A percentile compares a stretch with the other conserved stretches of the same genome.
These are phyloP conservation scores for Zootoca vivipara DNA, from an alignment of 2,113 vertebrate species.

Conservation along the genomic window DNA sequence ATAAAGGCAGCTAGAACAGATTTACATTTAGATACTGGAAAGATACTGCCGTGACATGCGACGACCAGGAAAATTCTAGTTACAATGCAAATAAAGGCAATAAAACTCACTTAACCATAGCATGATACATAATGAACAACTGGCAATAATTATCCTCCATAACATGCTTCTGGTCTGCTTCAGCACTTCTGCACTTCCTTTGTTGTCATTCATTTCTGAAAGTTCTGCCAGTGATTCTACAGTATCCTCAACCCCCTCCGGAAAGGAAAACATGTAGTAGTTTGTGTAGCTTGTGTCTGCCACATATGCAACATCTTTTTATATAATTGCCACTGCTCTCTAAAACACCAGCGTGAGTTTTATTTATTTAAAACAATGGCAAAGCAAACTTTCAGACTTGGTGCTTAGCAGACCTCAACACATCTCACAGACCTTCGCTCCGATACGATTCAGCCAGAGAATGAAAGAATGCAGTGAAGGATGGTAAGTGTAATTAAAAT, in stretches of 20 bases:
- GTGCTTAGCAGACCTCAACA: constrained; percentile 58
- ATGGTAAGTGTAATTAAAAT: constrained; percentile 74
- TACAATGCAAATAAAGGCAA: constrained; percentile 39
- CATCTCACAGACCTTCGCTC: constrained; percentile 41
- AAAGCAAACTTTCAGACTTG: constrained; percentile 54
- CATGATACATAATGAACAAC: constrained; percentile 55
- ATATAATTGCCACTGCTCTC: constrained; percentile 35
- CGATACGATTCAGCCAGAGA: constrained; percentile 57
- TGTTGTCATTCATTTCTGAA: constrained; percentile 29
- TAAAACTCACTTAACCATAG: constrained; percentile 61
- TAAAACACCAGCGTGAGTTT: constrained; percentile 49
- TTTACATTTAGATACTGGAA: constrained; percentile 11
- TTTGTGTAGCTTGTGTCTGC: constrained; percentile 42
- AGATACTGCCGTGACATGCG: constrained; percentile 25
- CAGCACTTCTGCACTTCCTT: constrained; percentile 40
- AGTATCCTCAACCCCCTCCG: neutral
- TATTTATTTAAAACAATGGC: constrained; percentile 9
- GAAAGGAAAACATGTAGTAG: constrained; percentile 24
- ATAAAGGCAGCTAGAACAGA: constrained; percentile 27
- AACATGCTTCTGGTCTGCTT: constrained; percentile 52
- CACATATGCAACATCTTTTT: constrained; percentile 51
- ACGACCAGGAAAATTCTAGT: neutral
- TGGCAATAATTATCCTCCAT: constrained; percentile 48
- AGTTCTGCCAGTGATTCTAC: constrained; percentile 55
- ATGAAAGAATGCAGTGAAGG: constrained; percentile 60